Evolutionary conservation across 2,113 vertebrate species (phyloP), one percentile per base, ranked within the genome.

Genomic region (Siphamia tubifer): DNA sequence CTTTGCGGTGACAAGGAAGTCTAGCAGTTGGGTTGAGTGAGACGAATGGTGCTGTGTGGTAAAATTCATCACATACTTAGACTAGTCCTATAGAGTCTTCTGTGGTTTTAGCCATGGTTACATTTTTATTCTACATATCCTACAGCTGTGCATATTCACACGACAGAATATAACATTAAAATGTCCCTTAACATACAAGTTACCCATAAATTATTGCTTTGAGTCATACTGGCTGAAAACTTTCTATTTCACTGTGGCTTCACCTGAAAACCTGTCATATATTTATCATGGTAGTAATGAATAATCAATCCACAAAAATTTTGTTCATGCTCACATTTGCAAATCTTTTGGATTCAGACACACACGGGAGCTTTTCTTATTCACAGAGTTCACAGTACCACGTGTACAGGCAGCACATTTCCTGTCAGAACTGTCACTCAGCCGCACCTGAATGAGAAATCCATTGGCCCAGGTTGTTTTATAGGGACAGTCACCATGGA

Each of bases 401-500:
- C 17, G 55, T 27, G 48, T 48, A 20, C 45, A 66, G 51, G 73
- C 13, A 53, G 56, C 60, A 21, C 48, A 38, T 57, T 68, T 72
- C 62, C 81, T 57, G 79, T 62, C 68, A 5, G 44, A 32, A 48
- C 63, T 49, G 80, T 86, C 88, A 69, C 77, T 86, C 75, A 15
- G n/a, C 61, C 45, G 40, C 64, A 86, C 74, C 77, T 81, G 74
- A 78, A 81, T 45, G 51, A 88, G 57, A 69, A 84, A 77, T 52
- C 58, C 68, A 25, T 25, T 4, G 40, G 44, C 62, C 47, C 42
- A 32, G 79, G 68, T 82, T 80, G 77, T 84, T 68, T 87, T 80
- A 36, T 74, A 48, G 60, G 58, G 43, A 43, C 5, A 17, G 76
- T 90, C 58, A 2, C 84, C 79, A 74, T 68, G 84, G 88, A 52